Conservation (phyloP, 2,888 invertebrate species). For the Teleiodes luculella region DNA sequence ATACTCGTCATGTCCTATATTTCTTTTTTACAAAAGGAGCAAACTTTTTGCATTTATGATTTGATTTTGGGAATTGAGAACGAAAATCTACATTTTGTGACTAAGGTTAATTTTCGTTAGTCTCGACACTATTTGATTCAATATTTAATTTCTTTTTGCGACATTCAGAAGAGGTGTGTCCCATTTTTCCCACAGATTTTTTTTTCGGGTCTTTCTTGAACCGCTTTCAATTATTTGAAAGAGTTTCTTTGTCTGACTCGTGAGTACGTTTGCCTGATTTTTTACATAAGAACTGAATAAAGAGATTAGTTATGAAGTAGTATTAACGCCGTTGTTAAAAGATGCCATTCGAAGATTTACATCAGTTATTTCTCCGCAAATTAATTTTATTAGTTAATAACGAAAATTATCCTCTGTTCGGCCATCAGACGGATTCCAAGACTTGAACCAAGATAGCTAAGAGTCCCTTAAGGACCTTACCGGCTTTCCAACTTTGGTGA, state of each 20-base stretch:
- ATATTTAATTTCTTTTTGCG: neutral
- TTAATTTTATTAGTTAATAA: conserved; percentile 21
- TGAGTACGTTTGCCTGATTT: conserved; percentile 14
- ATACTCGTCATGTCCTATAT: conserved; percentile 16
- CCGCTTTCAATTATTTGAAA: neutral
- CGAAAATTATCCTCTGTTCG: conserved; percentile 21
- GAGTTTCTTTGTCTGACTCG: neutral
- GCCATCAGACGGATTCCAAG: conserved; percentile 16
- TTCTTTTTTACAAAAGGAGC: conserved; percentile 25
- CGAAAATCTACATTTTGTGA: too few relatives aligned
- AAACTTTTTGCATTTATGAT: neutral
- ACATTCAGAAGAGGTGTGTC: conserved; percentile 14
- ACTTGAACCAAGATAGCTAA: conserved; percentile 25
- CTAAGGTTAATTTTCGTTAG: too few relatives aligned
- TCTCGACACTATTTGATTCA: neutral
- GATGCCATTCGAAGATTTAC: conserved; percentile 27
- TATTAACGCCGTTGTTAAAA: conserved; percentile 25
- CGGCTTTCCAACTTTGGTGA: conserved; percentile 22
- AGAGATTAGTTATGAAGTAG: conserved; percentile 26
- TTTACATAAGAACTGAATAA: conserved; percentile 27
- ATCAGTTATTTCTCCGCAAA: conserved; percentile 26
- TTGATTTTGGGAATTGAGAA: neutral
- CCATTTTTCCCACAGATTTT: conserved; percentile 12
- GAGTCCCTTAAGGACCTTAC: conserved; percentile 28
- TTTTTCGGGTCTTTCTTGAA: neutral